Evolutionary conservation across 1,140 invertebrate species (phyloP).

Genomic region (Ganaspis sp.): DNA sequence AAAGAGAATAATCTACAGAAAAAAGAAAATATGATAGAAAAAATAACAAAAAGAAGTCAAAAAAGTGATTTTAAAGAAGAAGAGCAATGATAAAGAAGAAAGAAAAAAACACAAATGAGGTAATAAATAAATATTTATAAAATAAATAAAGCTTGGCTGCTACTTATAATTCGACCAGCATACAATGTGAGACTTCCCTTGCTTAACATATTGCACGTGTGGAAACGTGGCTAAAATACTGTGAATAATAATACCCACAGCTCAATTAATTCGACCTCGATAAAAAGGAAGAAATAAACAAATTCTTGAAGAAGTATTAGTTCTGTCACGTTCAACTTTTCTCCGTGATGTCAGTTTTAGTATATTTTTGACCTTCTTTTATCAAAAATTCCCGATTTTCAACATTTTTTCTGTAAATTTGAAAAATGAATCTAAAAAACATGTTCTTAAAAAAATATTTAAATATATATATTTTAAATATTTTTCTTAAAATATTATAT

Average conservation of each 20-base stretch:
- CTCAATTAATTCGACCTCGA: slow-evolving; percentile 31
- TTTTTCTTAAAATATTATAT: no score
- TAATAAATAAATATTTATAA: no score
- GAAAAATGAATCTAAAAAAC: slow-evolving; percentile 24
- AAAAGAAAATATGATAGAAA: no score
- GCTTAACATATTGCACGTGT: slow-evolving; percentile 61
- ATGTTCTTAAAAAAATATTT: background rate
- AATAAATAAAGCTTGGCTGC: no score
- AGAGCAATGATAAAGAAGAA: no score
- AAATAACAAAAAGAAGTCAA: no score
- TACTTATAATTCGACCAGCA: slow-evolving; percentile 59
- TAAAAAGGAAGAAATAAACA: slow-evolving; percentile 29
- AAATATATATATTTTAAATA: no score
- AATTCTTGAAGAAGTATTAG: background rate
- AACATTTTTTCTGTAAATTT: no score
- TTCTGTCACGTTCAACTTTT: background rate
- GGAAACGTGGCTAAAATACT: slow-evolving; percentile 66
- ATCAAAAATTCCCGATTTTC: background rate
- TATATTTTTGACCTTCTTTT: slow-evolving; percentile 3
- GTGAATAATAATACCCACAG: slow-evolving; percentile 21
- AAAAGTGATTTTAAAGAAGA: no score
- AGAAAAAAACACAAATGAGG: no score
- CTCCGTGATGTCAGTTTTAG: background rate
- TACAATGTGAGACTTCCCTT: slow-evolving; percentile 50
- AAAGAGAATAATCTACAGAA: no score